Evolutionary conservation across 2,113 vertebrate genomes (phyloP).

Genomic region (Pseudolaguvia tuberculata): DNA sequence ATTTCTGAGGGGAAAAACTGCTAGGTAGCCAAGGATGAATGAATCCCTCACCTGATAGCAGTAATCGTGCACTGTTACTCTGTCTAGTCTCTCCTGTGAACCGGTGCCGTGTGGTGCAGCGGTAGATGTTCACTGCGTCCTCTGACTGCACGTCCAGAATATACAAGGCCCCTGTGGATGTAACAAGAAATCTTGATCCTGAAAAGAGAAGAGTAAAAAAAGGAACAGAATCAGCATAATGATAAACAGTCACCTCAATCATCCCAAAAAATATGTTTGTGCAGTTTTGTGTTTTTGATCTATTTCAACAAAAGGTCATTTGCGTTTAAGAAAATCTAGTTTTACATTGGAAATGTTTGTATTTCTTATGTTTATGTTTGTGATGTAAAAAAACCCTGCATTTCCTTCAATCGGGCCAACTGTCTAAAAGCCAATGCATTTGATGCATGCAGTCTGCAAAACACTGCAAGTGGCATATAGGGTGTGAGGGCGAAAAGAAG

Average conservation of each 20-base stretch:
- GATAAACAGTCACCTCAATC: not conserved
- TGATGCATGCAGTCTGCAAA: conserved; percentile 18
- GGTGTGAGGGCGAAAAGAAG: conserved; percentile 43
- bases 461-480: conserved; percentile 20
- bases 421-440: conserved; percentile 19
- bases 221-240: conserved; percentile 1
- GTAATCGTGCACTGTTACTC: conserved; percentile 96
- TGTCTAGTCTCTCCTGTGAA: conserved; percentile 97
- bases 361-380: too few species aligned
- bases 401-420: not conserved
- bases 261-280: too few species aligned
- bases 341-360: too few species aligned
- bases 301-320: not conserved
- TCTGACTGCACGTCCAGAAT: conserved; percentile 98
- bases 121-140: conserved; percentile 96
- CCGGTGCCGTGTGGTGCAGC: conserved; percentile 92
- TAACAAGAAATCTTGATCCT: conserved; percentile 99
- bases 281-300: not conserved
- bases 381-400: not conserved
- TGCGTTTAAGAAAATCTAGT: not conserved
- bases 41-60: conserved; percentile 82
- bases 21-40: not conserved
- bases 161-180: conserved; percentile 99
- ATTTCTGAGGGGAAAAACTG: not conserved
- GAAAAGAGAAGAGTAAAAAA: not conserved